Evolutionary conservation across 2,113 vertebrate species (phyloP), one percentile per base, ranked within the genome.

Genomic region (Entosphenus tridentatus): DNA sequence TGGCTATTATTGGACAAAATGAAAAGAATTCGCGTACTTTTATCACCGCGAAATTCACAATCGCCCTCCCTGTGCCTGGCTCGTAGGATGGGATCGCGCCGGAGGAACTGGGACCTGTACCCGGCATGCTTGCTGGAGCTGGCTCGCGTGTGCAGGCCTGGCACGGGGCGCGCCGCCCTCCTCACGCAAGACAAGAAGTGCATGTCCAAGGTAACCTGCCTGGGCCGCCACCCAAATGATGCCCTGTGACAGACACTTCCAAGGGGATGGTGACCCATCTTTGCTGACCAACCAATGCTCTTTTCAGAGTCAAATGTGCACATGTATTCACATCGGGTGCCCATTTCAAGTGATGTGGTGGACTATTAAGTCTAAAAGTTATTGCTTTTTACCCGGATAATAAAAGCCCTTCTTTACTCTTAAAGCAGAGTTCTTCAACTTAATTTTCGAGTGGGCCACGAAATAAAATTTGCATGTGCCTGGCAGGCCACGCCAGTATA

Each of bases 181-280:
- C 81, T 98, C 8, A 98, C 92, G 0, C 90, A 98, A 74, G 89
- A 98, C 77, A 96, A 88, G 78, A 98, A 98, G 68, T 96, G 93
- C 72, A 96, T 98, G 75, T 69, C 80, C 55, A 96, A 95, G 88
- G 92, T 96, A 79, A 70, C 1, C 2, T 8, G 8, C 3, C 58
- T 18, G 14, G 5, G 68, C 18, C 4, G 56, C 13, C 10, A n/a
- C n/a, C 13, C 21, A 39, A 39, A 39, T 39, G 3, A 13, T 13
- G 68, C 13, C 21, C 13, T 14, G 17, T 55, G 17, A n/a, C 68
- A 7, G 13, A 13, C 68, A 17, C 68, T 68, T 55, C 55, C 55
- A n/a, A 55, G 13, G 12, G 17, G 8, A 55, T 55, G 13, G 68
- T 68, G 8, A 14, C 3, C 55, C 12, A 21, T n/a, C 2, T 21